Evolutionary conservation across 92 coral and sea anemone genomes (phyloP).

Genomic region (Phenganax subtilis): DNA sequence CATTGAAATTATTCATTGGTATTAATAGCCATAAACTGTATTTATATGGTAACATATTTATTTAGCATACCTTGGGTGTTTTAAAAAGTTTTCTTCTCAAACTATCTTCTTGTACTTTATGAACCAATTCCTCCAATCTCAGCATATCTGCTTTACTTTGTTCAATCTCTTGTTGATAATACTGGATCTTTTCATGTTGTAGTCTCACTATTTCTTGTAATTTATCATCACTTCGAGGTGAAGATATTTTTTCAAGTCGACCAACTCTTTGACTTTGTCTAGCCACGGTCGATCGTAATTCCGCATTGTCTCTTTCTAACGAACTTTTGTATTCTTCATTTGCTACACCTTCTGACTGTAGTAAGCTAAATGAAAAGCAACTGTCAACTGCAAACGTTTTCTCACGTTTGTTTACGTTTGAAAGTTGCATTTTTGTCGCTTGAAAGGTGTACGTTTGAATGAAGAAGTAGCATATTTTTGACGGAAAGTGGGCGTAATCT

Average conservation of each 20-base stretch:
- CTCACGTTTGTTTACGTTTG: no score
- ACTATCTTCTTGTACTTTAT: slow-evolving; percentile 96
- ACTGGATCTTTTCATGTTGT: slow-evolving; percentile 75
- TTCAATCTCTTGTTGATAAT: slow-evolving; percentile 89
- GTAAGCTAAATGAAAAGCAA: slow-evolving; percentile 50
- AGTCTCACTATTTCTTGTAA: slow-evolving; percentile 62
- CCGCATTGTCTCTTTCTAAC: slow-evolving; percentile 77
- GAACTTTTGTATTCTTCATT: slow-evolving; percentile 73
- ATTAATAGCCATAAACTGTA: neutral
- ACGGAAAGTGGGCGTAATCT: no score
- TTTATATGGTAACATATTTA: no score
- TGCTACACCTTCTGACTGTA: slow-evolving; percentile 80
- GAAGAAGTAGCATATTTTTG: no score
- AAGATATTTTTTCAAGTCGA: slow-evolving; percentile 68
- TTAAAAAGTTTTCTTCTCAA: slow-evolving; percentile 79
- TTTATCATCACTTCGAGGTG: slow-evolving; percentile 52
- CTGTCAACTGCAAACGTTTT: neutral
- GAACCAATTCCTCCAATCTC: slow-evolving; percentile 81
- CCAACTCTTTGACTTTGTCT: slow-evolving; percentile 99
- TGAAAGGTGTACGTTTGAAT: no score
- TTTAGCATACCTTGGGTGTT: slow-evolving; percentile 75
- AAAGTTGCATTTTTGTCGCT: no score
- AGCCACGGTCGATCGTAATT: slow-evolving; percentile 81
- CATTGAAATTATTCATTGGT: neutral
- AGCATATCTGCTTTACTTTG: slow-evolving; percentile 86